A percentile compares a stretch with the other conserved stretches of the same genome.
phyloP scores from a whole-genome alignment of 2,888 invertebrate genomes.

The Aplocera efformata region DNA sequence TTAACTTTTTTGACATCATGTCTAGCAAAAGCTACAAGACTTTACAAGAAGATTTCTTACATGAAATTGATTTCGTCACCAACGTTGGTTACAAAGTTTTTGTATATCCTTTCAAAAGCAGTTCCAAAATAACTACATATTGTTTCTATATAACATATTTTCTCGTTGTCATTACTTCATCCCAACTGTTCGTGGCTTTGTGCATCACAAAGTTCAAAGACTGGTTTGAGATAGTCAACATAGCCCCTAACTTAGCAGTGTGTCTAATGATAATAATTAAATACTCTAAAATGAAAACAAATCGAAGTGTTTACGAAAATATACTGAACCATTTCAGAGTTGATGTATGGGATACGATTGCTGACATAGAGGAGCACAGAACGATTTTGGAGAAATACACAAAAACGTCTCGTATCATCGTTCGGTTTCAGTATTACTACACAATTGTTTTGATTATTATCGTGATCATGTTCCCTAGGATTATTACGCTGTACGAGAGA shows the following conservation, averaged over 20 bases:
- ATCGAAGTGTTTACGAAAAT: constrained; percentile 43
- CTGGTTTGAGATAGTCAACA: constrained; percentile 55
- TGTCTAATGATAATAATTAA: constrained; percentile 54
- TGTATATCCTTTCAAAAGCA: constrained; percentile 50
- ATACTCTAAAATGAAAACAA: constrained; percentile 45
- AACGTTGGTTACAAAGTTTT: constrained; percentile 47
- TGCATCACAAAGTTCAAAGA: constrained; percentile 42
- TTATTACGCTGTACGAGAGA: constrained; percentile 55
- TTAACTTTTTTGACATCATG: no score
- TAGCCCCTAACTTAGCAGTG: constrained; percentile 62
- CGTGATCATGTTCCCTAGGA: constrained; percentile 53
- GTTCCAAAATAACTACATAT: constrained; percentile 33
- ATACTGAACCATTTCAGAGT: constrained; percentile 49
- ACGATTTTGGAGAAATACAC: constrained; percentile 44
- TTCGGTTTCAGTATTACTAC: constrained; percentile 51
- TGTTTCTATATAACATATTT: constrained; percentile 38
- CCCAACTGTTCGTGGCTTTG: constrained; percentile 48
- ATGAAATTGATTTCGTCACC: constrained; percentile 46
- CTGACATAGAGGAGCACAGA: constrained; percentile 37
- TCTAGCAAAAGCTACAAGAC: constrained; percentile 26
- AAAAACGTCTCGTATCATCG: constrained; percentile 35
- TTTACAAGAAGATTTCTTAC: constrained; percentile 38
- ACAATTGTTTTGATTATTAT: constrained; percentile 41
- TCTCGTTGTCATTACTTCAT: constrained; percentile 41
- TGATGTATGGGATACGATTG: constrained; percentile 48